Evolutionary conservation across 2,113 vertebrate genomes (phyloP), one percentile per base, ranked within the genome.

Genomic region (Myxocyprinus asiaticus): DNA sequence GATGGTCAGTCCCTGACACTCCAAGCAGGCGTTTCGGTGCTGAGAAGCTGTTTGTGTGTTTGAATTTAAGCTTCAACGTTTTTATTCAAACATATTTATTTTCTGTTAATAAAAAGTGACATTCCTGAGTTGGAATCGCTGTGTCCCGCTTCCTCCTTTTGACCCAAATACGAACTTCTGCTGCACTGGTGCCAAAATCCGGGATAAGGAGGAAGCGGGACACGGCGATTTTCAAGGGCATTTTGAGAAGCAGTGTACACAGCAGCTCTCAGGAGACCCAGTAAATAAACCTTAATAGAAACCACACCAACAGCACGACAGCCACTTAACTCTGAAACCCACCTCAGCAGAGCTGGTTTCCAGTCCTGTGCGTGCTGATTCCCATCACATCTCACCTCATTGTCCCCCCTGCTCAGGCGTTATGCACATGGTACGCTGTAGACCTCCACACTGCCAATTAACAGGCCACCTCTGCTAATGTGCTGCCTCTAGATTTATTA

Each of bases 401-500:
- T 33, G 22, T 33, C 22, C 22, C 1, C 22, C 3, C 22, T 33
- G 33, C 44, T 83, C 70, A 22, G 47, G 63, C 58, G 53, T 67
- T 68, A 55, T 73, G 84, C 85, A 79, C 69, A 9, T 6, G 62
- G 68, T 45, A 33, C 53, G 64, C 63, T 55, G 71, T 62, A 64
- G 61, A 80, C 62, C 83, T 62, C 82, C 85, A 80, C 79, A 81
- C 56, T 86, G 71, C 81, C 89, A 90, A 87, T 90, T 91, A 91
- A 43, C 74, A 69, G 9, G 76, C 17, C 64, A 74, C 68, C 79
- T 45, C 74, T 69, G 65, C 76, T 68, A 76, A 76, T 15, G 58
- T 70, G 56, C 58, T 68, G 51, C 75, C 11, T 66, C 44, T 86
- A 90, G 91, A 94, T 94, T 93, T 91, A 93, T 92, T 73, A 85